phyloP scores from a whole-genome alignment of 2,797 vertebrate species.

The Huso huso region DNA sequence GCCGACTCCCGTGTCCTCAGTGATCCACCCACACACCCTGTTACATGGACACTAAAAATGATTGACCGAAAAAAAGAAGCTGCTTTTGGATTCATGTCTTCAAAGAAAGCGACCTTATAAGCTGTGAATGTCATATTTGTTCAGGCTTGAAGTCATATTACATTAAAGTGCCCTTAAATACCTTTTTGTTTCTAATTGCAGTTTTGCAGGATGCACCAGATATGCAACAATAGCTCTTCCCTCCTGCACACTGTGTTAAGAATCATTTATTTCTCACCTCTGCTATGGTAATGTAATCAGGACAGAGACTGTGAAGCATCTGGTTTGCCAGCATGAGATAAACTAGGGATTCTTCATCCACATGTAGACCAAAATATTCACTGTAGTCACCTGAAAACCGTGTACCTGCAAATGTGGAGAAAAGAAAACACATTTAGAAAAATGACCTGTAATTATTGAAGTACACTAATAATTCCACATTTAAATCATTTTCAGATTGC shows the following conservation, averaged over 20 bases:
- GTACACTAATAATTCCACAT: constrained; percentile 8
- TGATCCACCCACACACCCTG: neutral
- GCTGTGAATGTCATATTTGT: neutral
- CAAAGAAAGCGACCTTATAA: neutral
- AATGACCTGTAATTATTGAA: neutral
- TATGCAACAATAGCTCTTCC: neutral
- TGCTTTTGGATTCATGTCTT: neutral
- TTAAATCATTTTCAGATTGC: constrained; percentile 9
- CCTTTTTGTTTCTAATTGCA: neutral
- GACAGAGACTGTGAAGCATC: constrained; percentile 77
- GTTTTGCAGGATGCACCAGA: neutral
- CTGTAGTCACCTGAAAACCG: constrained; percentile 85
- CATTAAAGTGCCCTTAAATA: neutral
- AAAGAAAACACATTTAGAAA: constrained; percentile 7
- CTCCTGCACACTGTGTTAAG: neutral
- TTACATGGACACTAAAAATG: neutral
- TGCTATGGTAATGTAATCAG: constrained; percentile 85
- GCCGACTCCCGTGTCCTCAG: no score
- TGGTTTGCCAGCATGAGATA: constrained; percentile 93
- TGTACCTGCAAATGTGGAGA: constrained; percentile 55
- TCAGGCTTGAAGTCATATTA: neutral
- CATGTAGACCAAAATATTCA: constrained; percentile 95
- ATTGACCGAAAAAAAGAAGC: neutral
- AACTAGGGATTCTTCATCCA: constrained; percentile 87
- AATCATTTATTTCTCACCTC: constrained; percentile 66